phyloP scores from a whole-genome alignment of 1,140 invertebrate genomes.

The Rhyacophila brunnea region DNA sequence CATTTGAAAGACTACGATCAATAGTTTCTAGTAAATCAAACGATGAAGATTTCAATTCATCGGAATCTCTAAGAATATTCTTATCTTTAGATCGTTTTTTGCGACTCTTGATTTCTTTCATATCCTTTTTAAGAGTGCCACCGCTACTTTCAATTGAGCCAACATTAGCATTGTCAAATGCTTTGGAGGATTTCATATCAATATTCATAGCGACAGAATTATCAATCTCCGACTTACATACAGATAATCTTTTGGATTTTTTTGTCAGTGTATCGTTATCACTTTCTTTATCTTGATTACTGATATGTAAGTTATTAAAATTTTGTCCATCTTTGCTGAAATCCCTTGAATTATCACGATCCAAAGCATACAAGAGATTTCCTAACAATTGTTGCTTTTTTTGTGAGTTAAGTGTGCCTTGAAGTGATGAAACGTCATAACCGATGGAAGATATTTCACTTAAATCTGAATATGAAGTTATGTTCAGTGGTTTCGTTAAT shows the following conservation, averaged over 20 bases:
- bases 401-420: slow-evolving; percentile 6
- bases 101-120: too few species aligned
- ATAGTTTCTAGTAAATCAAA: slow-evolving; percentile 26
- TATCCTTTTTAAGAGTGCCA: not conserved
- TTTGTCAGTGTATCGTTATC: slow-evolving; percentile 23
- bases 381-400: slow-evolving; percentile 13
- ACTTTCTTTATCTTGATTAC: too few species aligned
- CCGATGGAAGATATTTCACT: slow-evolving; percentile 13
- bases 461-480: slow-evolving; percentile 21
- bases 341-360: not conserved
- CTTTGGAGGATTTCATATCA: too few species aligned
- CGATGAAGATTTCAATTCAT: slow-evolving; percentile 12
- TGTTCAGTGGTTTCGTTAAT: slow-evolving; percentile 57
- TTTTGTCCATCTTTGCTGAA: not conserved
- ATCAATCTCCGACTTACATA: too few species aligned
- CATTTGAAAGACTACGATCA: slow-evolving; percentile 22
- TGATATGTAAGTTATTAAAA: not conserved
- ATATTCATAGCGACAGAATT: too few species aligned
- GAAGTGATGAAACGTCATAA: slow-evolving; percentile 9
- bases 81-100: not conserved
- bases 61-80: not conserved
- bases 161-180: too few species aligned
- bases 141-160: not conserved
- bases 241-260: slow-evolving; percentile 1
- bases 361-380: slow-evolving; percentile 2